Evolutionary conservation across 2,797 vertebrate genomes (phyloP).

Genomic region (Brachyalestes nurse): DNA sequence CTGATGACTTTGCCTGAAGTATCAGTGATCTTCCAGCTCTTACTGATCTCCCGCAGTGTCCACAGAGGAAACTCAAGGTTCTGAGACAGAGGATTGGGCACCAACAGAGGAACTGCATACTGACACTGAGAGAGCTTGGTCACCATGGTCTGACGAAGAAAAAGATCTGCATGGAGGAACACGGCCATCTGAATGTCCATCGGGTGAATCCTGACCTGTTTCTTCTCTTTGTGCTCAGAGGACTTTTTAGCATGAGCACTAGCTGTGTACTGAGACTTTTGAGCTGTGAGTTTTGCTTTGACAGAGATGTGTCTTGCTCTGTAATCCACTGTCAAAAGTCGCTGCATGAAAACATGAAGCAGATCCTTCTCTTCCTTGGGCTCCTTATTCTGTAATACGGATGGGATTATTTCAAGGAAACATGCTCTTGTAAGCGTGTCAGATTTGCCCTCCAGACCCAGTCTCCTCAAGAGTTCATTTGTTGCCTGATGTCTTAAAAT

Average conservation of each 20-base stretch:
- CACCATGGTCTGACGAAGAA: constrained; percentile 65
- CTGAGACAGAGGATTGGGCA: constrained; percentile 68
- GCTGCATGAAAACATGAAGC: constrained; percentile 29
- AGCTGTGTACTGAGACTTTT: not conserved
- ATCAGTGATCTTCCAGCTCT: constrained; percentile 67
- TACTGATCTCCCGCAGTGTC: constrained; percentile 68
- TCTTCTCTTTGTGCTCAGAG: not conserved
- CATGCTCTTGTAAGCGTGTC: not conserved
- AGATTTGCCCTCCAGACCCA: not conserved
- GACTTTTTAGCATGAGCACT: constrained; percentile 9
- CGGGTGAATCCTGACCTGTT: constrained; percentile 20
- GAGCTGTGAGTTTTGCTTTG: not conserved
- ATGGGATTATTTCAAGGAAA: constrained; percentile 3
- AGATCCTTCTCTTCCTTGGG: constrained; percentile 2
- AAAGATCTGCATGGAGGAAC: constrained; percentile 69
- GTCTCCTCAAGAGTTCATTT: not conserved
- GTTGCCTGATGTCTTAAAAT: not conserved
- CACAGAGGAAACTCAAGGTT: constrained; percentile 70
- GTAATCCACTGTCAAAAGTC: constrained; percentile 39
- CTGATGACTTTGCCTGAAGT: constrained; percentile 1
- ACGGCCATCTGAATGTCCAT: constrained; percentile 59
- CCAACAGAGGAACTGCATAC: constrained; percentile 79
- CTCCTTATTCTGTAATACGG: not conserved
- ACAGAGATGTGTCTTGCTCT: constrained; percentile 31
- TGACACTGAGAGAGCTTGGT: constrained; percentile 72